Conservation (phyloP, 2,113 vertebrate genomes). For the Gallinago jamesoni region DNA sequence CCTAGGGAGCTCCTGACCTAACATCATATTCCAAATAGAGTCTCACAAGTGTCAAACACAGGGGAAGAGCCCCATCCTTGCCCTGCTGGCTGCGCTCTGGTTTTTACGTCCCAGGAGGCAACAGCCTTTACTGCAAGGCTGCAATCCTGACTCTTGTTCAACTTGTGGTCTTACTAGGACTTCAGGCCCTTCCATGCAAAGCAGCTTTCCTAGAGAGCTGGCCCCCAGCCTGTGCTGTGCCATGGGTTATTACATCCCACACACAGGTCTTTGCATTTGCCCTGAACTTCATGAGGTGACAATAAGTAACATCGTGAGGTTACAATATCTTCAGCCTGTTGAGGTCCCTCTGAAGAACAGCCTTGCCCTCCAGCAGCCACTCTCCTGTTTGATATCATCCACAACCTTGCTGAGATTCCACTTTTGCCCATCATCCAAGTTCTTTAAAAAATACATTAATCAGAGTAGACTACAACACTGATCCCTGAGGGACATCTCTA, state of each 20-base stretch:
- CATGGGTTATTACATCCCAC: neutral
- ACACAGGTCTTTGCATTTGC: neutral
- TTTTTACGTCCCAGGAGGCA: neutral
- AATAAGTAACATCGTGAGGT: neutral
- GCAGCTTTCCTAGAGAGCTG: neutral
- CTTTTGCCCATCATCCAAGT: neutral
- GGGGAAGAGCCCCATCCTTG: neutral
- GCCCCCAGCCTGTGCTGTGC: neutral
- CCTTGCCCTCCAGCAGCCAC: neutral
- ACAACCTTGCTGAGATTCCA: neutral
- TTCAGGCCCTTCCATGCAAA: neutral
- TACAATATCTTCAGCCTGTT: neutral
- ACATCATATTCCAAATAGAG: neutral
- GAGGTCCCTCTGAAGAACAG: neutral
- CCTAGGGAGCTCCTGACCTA: neutral
- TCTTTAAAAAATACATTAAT: neutral
- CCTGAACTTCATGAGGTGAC: neutral
- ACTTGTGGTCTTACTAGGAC: neutral
- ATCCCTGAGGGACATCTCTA: neutral
- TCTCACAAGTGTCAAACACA: neutral
- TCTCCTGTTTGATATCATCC: neutral
- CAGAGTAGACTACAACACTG: neutral
- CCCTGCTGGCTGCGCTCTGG: neutral
- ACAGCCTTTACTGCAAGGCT: neutral
- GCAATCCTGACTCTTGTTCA: neutral